Evolutionary conservation across 2,797 vertebrate genomes (phyloP), one percentile per base, ranked within the genome.

Genomic region (Diplodus puntazzo): DNA sequence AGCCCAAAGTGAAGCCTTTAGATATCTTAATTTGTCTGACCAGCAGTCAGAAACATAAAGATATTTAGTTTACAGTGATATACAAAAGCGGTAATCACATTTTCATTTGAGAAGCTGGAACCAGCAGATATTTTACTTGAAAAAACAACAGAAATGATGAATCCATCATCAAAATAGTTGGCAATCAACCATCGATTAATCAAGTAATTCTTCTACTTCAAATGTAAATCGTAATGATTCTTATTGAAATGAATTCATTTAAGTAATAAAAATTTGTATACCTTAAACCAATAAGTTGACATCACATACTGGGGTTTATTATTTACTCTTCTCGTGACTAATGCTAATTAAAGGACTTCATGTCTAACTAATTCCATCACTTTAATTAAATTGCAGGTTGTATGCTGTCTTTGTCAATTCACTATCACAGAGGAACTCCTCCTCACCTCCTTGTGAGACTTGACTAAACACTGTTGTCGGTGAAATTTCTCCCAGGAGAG

Each of bases 401-500:
- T 48, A 39, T 60, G 17, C 42, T 6, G 30, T 48, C 30, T 20
- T 9, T 73, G 76, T 77, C 20, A 66, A 66, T 81, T 73, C 54
- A 68, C 80, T 60, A 23, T 75, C 53, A 65, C 57, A 11, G 8
- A 72, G 64, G 66, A 45, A 46, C 43, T 58, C 48, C 42, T 81
- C 50, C 62, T 73, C 45, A 49, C 79, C 62, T 69, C 64, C n/a
- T 57, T 64, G 3, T 62, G 30, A 20, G 18, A 82, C 66, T 50
- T 84, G 83, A 61, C 53, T 71, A 63, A 77, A 73, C 43, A 69
- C 66, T 69, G 71, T 79, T 59, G 45, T 72, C 59, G 84, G 78
- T 87, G 58, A 81, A 65, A 71, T 66, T 3, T 83, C 57, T 87
- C 77, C 74, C 46, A 43, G 69, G 67, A 76, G 59, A 84, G 48